Percentiles rank a stretch among this genome's conserved stretches.
phyloP scores from a whole-genome alignment of 2,888 invertebrate species.

The Dolomedes plantarius region DNA sequence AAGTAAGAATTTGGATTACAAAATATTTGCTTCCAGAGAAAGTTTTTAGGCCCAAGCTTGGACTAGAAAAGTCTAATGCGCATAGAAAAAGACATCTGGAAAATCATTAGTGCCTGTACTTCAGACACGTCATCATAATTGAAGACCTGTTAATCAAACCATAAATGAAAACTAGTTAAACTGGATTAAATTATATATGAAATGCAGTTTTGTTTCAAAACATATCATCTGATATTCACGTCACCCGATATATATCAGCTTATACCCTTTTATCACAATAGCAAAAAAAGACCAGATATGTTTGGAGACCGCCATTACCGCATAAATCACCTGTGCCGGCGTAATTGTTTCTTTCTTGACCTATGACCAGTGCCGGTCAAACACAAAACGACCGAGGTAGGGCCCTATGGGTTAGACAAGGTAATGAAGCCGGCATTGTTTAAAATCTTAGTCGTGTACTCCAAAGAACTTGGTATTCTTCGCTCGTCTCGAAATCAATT shows the following conservation, averaged over 20 bases:
- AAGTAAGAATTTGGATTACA: too few relatives aligned
- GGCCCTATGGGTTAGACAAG: conserved; percentile 26
- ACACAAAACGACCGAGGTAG: conserved; percentile 52
- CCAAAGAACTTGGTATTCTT: conserved; percentile 40
- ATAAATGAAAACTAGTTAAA: too few relatives aligned
- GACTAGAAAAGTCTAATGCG: too few relatives aligned
- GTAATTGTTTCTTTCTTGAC: conserved; percentile 46
- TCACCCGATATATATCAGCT: background rate
- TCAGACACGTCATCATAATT: too few relatives aligned
- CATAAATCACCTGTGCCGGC: conserved; percentile 43
- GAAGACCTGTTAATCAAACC: too few relatives aligned
- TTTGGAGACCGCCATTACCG: conserved; percentile 26
- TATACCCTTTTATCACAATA: background rate
- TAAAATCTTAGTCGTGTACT: conserved; percentile 16
- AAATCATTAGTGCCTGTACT: too few relatives aligned
- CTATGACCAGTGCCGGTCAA: conserved; percentile 12
- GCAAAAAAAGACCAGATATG: background rate
- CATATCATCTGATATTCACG: background rate
- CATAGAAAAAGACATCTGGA: too few relatives aligned
- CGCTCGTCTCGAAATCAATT: conserved; percentile 49
- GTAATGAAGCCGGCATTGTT: conserved; percentile 56
- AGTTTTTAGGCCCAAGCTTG: too few relatives aligned
- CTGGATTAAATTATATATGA: too few relatives aligned
- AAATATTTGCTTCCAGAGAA: too few relatives aligned
- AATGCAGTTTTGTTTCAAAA: too few relatives aligned